These are phyloP conservation scores for Amphimallon solstitiale DNA, from an alignment of 2,888 invertebrate genomes.

Conservation along the genomic window DNA sequence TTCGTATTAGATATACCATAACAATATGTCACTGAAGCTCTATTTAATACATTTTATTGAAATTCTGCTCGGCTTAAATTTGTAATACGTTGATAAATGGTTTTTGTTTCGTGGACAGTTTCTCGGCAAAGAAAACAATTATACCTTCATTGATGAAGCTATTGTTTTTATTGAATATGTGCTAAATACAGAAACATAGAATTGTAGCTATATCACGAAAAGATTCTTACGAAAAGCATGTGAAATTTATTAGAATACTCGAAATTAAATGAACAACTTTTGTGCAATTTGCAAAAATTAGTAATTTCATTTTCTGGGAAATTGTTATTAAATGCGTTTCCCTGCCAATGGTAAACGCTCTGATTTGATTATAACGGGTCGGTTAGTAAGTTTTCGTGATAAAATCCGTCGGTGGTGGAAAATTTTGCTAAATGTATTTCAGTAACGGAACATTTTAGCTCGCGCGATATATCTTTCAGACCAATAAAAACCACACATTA, in stretches of 20 bases:
- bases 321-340: slow-evolving; percentile 5
- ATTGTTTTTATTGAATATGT: too few relatives aligned
- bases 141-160: too few relatives aligned
- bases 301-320: neutral
- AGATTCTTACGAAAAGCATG: neutral
- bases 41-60: too few relatives aligned
- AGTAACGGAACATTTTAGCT: neutral
- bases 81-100: too few relatives aligned
- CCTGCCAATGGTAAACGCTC: neutral
- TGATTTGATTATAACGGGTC: slow-evolving; percentile 8
- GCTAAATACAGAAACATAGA: too few relatives aligned
- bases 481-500: too few relatives aligned
- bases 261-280: neutral
- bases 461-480: neutral
- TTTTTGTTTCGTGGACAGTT: too few relatives aligned
- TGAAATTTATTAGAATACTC: neutral
- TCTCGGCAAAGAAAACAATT: too few relatives aligned
- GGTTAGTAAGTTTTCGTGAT: neutral
- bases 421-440: neutral
- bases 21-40: too few relatives aligned
- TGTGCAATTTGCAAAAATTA: neutral
- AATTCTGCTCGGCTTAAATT: too few relatives aligned
- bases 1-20: too few relatives aligned
- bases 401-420: neutral
- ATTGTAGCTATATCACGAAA: too few relatives aligned